These are phyloP conservation scores for Carcina quercana DNA, from an alignment of 2,888 invertebrate species.

Conservation along the genomic window DNA sequence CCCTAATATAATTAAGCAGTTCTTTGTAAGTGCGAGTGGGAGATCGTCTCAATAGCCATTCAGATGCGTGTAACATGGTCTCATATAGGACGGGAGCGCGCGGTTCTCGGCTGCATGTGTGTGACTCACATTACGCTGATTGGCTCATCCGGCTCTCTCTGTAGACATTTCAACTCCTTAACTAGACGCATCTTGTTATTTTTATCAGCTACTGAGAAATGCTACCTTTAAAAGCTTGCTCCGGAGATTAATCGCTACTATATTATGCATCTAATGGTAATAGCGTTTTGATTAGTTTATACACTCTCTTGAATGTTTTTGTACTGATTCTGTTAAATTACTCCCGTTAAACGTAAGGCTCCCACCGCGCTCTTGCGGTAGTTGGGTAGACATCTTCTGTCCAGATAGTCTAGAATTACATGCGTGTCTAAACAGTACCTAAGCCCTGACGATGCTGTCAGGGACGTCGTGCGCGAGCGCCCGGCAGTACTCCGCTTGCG, in stretches of 20 bases:
- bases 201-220: background rate
- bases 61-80: slow-evolving; percentile 25
- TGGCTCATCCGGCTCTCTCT: slow-evolving; percentile 63
- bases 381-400: too few species aligned
- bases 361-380: too few species aligned
- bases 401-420: background rate
- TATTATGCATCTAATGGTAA: too few species aligned
- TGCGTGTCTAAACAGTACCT: background rate
- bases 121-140: slow-evolving; percentile 61
- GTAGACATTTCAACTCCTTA: slow-evolving; percentile 49
- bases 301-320: too few species aligned
- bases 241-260: too few species aligned
- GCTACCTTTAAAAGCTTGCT: too few species aligned
- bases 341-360: too few species aligned
- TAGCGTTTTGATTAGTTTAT: too few species aligned
- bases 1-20: slow-evolving; percentile 18
- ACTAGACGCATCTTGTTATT: slow-evolving; percentile 8
- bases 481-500: slow-evolving; percentile 25
- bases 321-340: too few species aligned
- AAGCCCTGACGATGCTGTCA: too few species aligned
- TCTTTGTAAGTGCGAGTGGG: slow-evolving; percentile 31
- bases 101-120: slow-evolving; percentile 27
- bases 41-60: slow-evolving; percentile 24
- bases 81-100: slow-evolving; percentile 32
- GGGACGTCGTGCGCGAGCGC: slow-evolving; percentile 11